Evolutionary conservation across 2,113 vertebrate species (phyloP).

Genomic region (Octodon degus): DNA sequence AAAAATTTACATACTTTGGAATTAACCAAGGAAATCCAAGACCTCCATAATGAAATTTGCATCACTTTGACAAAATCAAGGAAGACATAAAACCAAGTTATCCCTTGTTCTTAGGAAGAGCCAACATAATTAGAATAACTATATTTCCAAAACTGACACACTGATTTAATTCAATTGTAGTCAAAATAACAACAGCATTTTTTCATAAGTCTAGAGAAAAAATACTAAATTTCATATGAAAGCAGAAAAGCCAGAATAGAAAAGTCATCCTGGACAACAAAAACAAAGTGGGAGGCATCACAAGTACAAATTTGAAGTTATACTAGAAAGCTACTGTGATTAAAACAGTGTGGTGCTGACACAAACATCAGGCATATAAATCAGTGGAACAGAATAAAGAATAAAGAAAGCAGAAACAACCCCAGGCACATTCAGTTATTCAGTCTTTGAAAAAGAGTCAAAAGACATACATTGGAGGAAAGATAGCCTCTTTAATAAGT

Average conservation of each 20-base stretch:
- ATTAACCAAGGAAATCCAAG: neutral
- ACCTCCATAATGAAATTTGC: neutral
- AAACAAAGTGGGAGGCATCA: neutral
- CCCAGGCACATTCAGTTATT: neutral
- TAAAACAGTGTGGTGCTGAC: neutral
- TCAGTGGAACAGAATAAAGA: neutral
- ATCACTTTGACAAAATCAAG: neutral
- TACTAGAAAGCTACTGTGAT: neutral
- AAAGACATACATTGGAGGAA: neutral
- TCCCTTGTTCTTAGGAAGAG: neutral
- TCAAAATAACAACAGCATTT: neutral
- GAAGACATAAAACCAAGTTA: neutral
- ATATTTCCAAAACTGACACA: neutral
- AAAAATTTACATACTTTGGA: neutral
- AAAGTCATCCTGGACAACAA: neutral
- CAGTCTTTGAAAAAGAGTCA: neutral
- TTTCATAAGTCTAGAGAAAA: neutral
- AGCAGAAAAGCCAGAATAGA: neutral
- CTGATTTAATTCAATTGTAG: neutral
- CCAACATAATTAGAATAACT: neutral
- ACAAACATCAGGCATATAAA: neutral
- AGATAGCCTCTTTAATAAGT: neutral
- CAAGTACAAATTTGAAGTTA: neutral
- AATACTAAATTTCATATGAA: neutral
- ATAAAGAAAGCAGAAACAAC: neutral